Evolutionary conservation across 2,888 invertebrate species (phyloP).

Genomic region (Cheilosia vernalis): DNA sequence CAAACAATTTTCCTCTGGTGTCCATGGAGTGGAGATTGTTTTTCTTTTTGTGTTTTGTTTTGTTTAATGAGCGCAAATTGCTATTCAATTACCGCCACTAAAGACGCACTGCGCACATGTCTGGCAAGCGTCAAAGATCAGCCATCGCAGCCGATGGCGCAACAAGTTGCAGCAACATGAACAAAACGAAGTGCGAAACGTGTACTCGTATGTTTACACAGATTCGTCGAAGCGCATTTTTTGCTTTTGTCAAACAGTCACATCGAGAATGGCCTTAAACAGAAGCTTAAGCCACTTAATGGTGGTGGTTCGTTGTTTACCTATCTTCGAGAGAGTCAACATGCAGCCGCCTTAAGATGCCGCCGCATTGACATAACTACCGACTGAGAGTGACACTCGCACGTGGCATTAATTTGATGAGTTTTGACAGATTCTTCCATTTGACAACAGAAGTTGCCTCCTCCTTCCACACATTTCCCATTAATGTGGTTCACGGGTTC

Average conservation of each 20-base stretch:
- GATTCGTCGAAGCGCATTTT: constrained; percentile 25
- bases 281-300: constrained; percentile 64
- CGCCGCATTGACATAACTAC: constrained; percentile 52
- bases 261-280: constrained; percentile 7
- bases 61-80: constrained; percentile 73
- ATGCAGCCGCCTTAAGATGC: constrained; percentile 24
- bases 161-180: constrained; percentile 71
- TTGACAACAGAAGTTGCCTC: constrained; percentile 34
- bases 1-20: constrained; percentile 49
- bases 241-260: constrained; percentile 31
- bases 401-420: constrained; percentile 71
- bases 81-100: constrained; percentile 74
- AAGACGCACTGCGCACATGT: constrained; percentile 63
- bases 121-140: constrained; percentile 43
- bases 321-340: constrained; percentile 34
- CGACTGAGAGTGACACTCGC: constrained; percentile 12
- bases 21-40: constrained; percentile 16
- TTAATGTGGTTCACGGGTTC: neutral
- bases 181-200: constrained; percentile 22
- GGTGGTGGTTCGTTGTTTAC: constrained; percentile 18
- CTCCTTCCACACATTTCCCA: neutral
- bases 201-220: constrained; percentile 45
- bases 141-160: constrained; percentile 52
- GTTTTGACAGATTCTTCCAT: constrained; percentile 59
- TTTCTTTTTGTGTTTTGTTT: constrained; percentile 27